Evolutionary conservation across 2,113 vertebrate species (phyloP).

Genomic region (Vimba vimba): DNA sequence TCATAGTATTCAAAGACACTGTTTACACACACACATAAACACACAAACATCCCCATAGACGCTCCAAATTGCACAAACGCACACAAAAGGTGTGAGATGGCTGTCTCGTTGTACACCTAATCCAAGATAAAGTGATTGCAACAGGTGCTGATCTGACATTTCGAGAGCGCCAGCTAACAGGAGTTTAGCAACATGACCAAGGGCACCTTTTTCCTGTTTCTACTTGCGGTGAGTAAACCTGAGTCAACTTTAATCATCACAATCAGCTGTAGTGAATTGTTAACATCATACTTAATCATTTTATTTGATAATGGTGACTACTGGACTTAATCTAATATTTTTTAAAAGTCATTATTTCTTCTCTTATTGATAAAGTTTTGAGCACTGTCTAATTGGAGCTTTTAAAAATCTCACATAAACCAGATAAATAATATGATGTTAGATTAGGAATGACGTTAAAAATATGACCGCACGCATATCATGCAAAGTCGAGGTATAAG

Average conservation of each 20-base stretch:
- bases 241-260: neutral
- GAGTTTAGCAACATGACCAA: slow-evolving; percentile 44
- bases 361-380: neutral
- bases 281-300: neutral
- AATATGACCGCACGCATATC: neutral
- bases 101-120: neutral
- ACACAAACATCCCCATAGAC: neutral
- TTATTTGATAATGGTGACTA: neutral
- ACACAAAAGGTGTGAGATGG: neutral
- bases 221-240: slow-evolving; percentile 61
- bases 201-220: slow-evolving; percentile 55
- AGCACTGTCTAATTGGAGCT: neutral
- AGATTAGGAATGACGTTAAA: neutral
- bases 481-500: neutral
- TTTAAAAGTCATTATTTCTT: neutral
- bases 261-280: neutral
- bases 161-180: neutral
- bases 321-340: neutral
- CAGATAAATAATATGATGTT: neutral
- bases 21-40: neutral
- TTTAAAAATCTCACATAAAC: neutral
- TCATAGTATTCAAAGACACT: neutral
- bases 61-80: neutral
- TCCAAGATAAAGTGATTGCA: neutral
- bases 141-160: neutral